Percentiles rank a stretch among this genome's conserved stretches.
Evolutionary conservation across 2,888 invertebrate species (phyloP).

Genomic region (Amiota mariae): DNA sequence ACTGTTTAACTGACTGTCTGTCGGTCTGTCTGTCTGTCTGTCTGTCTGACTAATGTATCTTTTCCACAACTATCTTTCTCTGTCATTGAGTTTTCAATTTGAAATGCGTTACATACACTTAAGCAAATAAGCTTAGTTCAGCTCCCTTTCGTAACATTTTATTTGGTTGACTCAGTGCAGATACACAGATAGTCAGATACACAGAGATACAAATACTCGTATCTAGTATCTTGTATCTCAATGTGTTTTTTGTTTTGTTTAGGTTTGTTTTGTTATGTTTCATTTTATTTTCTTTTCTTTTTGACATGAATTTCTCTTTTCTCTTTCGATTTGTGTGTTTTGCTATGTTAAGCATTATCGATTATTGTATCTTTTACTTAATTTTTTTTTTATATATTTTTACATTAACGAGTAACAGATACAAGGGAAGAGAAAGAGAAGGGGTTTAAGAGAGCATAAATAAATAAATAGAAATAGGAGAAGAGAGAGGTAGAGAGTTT

Average conservation of each 20-base stretch:
- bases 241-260: conserved; percentile 51
- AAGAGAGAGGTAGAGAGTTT: not conserved
- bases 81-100: conserved; percentile 55
- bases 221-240: not conserved
- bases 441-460: no score
- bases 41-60: not conserved
- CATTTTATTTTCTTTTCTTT: conserved; percentile 44
- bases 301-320: conserved; percentile 33
- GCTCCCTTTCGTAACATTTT: conserved; percentile 34
- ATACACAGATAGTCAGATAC: not conserved
- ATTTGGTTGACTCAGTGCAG: not conserved
- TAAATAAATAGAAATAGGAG: no score
- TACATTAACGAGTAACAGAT: no score
- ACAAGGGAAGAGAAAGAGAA: no score
- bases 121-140: conserved; percentile 58
- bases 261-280: conserved; percentile 30
- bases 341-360: conserved; percentile 51
- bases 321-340: conserved; percentile 27
- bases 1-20: conserved; percentile 7
- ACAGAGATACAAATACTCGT: not conserved
- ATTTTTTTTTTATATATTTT: not conserved
- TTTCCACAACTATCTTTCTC: conserved; percentile 18
- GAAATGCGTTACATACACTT: conserved; percentile 64
- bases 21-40: conserved; percentile 23
- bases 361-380: conserved; percentile 58